Conservation (phyloP, 2,113 vertebrate genomes). For the Telmatochromis brichardi region DNA sequence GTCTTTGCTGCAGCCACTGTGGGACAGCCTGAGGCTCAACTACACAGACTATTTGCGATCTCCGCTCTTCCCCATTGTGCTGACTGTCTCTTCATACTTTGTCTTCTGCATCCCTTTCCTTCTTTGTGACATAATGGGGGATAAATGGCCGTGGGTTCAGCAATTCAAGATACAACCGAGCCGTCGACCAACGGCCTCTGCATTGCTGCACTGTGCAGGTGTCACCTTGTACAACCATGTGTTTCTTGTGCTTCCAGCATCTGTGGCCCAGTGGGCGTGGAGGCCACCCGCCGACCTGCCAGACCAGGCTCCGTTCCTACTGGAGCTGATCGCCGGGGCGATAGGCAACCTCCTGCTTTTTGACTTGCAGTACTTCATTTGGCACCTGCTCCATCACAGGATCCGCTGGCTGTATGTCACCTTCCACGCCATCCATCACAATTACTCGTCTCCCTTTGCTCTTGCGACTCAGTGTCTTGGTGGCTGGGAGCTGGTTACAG, state of each 20-base stretch:
- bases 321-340: slow-evolving; percentile 59
- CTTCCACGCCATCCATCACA: slow-evolving; percentile 71
- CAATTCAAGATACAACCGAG: slow-evolving; percentile 66
- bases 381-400: slow-evolving; percentile 70
- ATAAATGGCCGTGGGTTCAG: slow-evolving; percentile 53
- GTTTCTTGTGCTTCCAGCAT: slow-evolving; percentile 68
- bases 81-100: slow-evolving; percentile 70
- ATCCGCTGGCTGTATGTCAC: slow-evolving; percentile 68
- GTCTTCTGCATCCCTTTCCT: slow-evolving; percentile 62
- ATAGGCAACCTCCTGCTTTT: slow-evolving; percentile 66
- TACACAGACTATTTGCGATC: slow-evolving; percentile 63
- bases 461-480: slow-evolving; percentile 67
- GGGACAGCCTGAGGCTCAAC: slow-evolving; percentile 59
- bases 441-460: slow-evolving; percentile 59
- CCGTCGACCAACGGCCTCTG: slow-evolving; percentile 40
- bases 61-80: slow-evolving; percentile 64
- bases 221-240: slow-evolving; percentile 69
- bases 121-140: slow-evolving; percentile 61
- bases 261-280: slow-evolving; percentile 70
- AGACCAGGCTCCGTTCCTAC: slow-evolving; percentile 48
- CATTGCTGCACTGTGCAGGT: slow-evolving; percentile 60
- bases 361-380: slow-evolving; percentile 75
- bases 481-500: slow-evolving; percentile 64
- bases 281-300: slow-evolving; percentile 66
- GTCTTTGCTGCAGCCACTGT: slow-evolving; percentile 63